Percentiles rank a stretch among this genome's conserved stretches.
These are phyloP conservation scores for Craterocephalus amniculus DNA, from an alignment of 2,797 vertebrate genomes.

Conservation along the genomic window DNA sequence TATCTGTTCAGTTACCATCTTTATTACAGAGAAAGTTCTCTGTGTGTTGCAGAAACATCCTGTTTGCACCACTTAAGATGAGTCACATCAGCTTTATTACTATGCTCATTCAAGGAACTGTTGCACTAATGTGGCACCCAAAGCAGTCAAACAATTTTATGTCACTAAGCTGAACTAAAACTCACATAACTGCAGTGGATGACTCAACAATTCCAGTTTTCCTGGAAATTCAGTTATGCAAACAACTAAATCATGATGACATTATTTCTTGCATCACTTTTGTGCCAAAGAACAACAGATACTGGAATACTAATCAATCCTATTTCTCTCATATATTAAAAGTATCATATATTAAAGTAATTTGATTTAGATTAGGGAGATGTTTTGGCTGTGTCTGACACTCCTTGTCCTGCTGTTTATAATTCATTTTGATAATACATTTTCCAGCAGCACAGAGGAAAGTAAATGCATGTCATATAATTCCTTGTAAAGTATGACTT, in stretches of 20 bases:
- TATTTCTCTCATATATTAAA: not conserved
- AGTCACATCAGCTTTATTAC: not conserved
- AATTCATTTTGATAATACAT: conserved; percentile 24
- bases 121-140: not conserved
- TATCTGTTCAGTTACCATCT: not conserved
- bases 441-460: conserved; percentile 7
- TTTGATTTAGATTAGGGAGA: not conserved
- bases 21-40: not conserved
- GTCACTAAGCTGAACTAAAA: not conserved
- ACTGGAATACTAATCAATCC: not conserved
- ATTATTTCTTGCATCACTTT: not conserved
- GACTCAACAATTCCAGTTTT: not conserved
- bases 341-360: not conserved
- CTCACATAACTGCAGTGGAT: not conserved
- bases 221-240: not conserved
- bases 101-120: not conserved
- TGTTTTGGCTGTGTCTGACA: not conserved
- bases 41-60: not conserved
- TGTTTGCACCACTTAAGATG: not conserved
- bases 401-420: conserved; percentile 10
- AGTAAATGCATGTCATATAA: conserved; percentile 15
- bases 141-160: not conserved
- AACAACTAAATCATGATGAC: not conserved
- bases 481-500: conserved; percentile 9
- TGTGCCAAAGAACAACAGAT: not conserved